A percentile compares a stretch with the other conserved stretches of the same genome.
Conservation (phyloP, 2,888 invertebrate genomes). For the Lasioglossum morio region DNA sequence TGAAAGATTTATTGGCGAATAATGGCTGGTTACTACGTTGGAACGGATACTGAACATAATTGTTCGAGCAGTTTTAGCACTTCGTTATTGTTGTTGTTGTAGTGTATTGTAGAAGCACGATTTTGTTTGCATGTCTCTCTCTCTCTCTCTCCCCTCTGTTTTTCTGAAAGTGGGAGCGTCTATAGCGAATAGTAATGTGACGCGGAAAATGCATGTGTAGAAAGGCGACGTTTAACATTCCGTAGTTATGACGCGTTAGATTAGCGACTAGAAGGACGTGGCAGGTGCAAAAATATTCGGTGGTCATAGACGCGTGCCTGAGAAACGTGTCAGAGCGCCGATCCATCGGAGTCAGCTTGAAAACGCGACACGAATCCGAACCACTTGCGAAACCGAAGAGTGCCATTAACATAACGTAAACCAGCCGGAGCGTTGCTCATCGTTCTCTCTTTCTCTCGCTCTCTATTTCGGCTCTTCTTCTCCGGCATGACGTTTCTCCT, state of each 20-base stretch:
- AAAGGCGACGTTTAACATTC: neutral
- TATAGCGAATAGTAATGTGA: neutral
- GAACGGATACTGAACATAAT: neutral
- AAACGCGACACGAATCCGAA: constrained; percentile 30
- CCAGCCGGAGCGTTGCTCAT: neutral
- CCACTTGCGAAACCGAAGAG: constrained; percentile 38
- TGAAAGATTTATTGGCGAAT: neutral
- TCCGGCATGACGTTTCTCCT: constrained; percentile 30
- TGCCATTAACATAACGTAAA: constrained; percentile 29
- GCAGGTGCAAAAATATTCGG: constrained; percentile 23
- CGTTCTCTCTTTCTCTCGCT: neutral
- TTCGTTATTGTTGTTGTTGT: neutral
- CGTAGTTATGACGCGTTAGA: neutral
- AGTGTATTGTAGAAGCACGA: neutral
- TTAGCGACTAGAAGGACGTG: constrained; percentile 7
- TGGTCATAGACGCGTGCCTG: constrained; percentile 8
- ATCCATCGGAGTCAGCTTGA: constrained; percentile 42
- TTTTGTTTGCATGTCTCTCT: neutral
- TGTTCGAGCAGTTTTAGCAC: neutral
- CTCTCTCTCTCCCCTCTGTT: too few relatives aligned
- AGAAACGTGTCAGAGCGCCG: constrained; percentile 27
- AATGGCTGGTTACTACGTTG: neutral
- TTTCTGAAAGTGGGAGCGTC: neutral
- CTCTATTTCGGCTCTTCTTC: neutral
- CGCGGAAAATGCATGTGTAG: constrained; percentile 7